Base-by-base conservation (phyloP, 1,140 invertebrate species). In the Penaeus chinensis region DNA sequence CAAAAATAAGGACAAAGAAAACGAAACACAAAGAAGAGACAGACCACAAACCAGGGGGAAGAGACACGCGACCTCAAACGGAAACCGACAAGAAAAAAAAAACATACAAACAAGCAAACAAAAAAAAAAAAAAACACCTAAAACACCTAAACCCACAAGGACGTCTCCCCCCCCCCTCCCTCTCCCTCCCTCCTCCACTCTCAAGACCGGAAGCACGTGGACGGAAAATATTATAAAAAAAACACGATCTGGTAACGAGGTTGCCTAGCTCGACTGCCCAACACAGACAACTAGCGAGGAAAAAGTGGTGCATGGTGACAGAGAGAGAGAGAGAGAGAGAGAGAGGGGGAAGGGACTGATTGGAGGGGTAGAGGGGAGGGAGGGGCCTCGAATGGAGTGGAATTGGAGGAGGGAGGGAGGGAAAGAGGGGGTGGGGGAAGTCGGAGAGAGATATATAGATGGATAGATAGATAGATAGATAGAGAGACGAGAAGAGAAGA, bases 291-390 rank as follows among this genome's bases (percentile, higher is more conserved):
- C 47, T 10, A 47, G 47, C 47, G 11, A 5, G 54, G 78, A 80
- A 60, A 80, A 60, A 80, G 78, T 47, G 78, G 60, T 19, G 60
- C 37, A 81, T 22, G 27, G 79, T 32, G 32, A n/a, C n/a, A 81
- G 79, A 62, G 79, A 62, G 54, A 62, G 79, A 80, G 78, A 80
- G 78, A 80, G 78, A 80, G 78, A 80, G 78, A 80, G 78, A 80
- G 78, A 24, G 47, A 65, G 62, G n/a, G 80, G 32, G 24, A 22
- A n/a, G 16, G 24, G 42, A 42, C 37, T 60, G 65, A 65, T 42
- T 16, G 32, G 61, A 37, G 27, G 42, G 62, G 65, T 60, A 65
- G 11, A 13, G 47, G 47, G 5, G 11, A 5, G 47, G 5, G 47
- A 47, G 47, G 47, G 11, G 42, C n/a, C 18, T 27, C 13, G 27